Conservation (phyloP, 2,113 vertebrate species). For the Sinosuthora webbiana region DNA sequence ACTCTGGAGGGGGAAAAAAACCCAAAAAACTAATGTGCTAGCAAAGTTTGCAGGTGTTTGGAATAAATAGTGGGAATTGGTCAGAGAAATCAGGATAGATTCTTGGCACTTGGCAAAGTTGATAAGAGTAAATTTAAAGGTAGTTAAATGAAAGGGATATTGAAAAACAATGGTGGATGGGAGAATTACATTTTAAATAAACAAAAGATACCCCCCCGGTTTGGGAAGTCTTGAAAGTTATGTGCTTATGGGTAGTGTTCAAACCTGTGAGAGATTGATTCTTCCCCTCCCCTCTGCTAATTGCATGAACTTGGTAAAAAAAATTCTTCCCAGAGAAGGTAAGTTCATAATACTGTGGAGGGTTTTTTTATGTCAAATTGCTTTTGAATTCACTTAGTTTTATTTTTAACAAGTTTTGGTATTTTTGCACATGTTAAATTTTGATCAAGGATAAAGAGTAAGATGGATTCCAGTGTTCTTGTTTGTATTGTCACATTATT, state of each 20-base stretch:
- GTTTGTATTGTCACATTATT: not conserved
- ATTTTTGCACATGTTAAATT: not conserved
- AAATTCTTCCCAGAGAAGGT: not conserved
- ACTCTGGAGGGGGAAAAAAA: not conserved
- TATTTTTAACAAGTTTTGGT: not conserved
- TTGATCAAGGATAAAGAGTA: not conserved
- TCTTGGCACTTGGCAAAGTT: not conserved
- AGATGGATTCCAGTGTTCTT: not conserved
- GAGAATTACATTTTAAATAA: not conserved
- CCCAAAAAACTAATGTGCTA: not conserved
- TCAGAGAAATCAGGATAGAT: not conserved
- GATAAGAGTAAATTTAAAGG: not conserved
- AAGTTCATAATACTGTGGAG: not conserved
- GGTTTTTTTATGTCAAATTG: not conserved
- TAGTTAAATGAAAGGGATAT: not conserved
- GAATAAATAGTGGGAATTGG: not conserved
- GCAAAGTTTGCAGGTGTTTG: not conserved
- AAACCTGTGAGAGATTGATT: not conserved
- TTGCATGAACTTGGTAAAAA: not conserved
- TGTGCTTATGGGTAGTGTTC: not conserved
- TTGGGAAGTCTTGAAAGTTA: not conserved
- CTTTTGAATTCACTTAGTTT: not conserved
- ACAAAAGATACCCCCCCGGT: not conserved
- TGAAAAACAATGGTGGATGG: not conserved
- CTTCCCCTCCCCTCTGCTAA: not conserved